Evolutionary conservation across 2,888 invertebrate genomes (phyloP).

Genomic region (Leptinotarsa haldemani): DNA sequence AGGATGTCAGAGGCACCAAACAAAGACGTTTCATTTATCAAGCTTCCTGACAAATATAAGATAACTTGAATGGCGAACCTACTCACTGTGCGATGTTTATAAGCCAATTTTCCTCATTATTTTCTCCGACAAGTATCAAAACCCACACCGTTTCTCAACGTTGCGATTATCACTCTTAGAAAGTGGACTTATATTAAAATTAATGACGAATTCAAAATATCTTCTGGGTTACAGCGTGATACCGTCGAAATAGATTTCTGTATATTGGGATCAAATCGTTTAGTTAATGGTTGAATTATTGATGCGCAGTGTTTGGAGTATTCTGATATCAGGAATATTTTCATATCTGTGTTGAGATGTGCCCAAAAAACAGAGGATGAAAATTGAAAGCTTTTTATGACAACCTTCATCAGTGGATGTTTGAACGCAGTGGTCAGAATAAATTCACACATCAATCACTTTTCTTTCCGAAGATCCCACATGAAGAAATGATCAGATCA

Average conservation of each 20-base stretch:
- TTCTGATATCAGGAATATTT: too few species aligned
- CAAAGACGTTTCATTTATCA: constrained; percentile 28
- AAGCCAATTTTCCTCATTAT: constrained; percentile 40
- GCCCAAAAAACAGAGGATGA: too few species aligned
- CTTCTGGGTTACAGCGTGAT: constrained; percentile 11
- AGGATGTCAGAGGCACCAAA: constrained; percentile 13
- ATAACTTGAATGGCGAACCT: constrained; percentile 30
- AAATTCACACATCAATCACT: too few species aligned
- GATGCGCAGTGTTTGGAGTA: too few species aligned
- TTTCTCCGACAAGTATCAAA: constrained; percentile 37
- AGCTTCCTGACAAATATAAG: constrained; percentile 32
- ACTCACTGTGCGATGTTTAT: constrained; percentile 29
- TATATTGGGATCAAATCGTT: not conserved
- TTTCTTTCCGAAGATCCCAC: too few species aligned
- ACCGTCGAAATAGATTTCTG: not conserved
- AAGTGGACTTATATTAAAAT: constrained; percentile 30
- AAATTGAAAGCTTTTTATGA: too few species aligned
- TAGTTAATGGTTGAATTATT: not conserved
- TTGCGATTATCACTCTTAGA: constrained; percentile 39
- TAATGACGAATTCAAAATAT: constrained; percentile 19
- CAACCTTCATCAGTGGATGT: too few species aligned
- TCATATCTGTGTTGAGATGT: too few species aligned
- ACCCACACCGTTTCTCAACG: constrained; percentile 35
- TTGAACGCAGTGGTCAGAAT: too few species aligned
- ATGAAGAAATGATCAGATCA: too few species aligned